Base-by-base conservation (phyloP, 2,797 vertebrate species). In the Pangasius macronema region DNA sequence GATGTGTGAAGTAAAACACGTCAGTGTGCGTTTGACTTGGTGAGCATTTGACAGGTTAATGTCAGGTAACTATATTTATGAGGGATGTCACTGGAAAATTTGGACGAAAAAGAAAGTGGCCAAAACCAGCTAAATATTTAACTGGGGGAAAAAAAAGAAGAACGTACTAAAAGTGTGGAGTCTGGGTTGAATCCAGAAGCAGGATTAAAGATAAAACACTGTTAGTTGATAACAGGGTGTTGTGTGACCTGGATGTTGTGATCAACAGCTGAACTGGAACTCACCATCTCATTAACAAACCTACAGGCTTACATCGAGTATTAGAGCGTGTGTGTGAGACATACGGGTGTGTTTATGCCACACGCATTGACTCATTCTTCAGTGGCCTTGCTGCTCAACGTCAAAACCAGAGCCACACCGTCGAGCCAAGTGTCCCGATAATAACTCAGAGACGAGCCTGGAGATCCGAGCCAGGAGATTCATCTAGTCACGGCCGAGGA, bases 341-440 rank as follows among this genome's bases (percentile, higher is more conserved):
- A 75, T 18, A 42, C 36, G 33, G 39, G 59, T 80, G 39, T 53
- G 84, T 39, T 85, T 63, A 61, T 16, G 13, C 85, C 79, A 63
- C 65, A 24, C 79, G 39, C 65, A 20, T 57, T 4, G 67, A 30
- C 77, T 51, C 14, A 3, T 24, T 63, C 33, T n/a, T 81, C 39
- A 57, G 39, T 53, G 80, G 55, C 57, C 55, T 63, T 46, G 57
- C 80, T 65, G 80, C n/a, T 51, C 3, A 82, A 61, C 42, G 30
- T 87, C 86, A 87, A 63, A 49, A 53, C 68, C 68, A 61, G 68
- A 75, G 67, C 36, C 79, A 63, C 77, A 65, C 75, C 0, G 49
- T 36, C 22, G 16, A 67, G 68, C 68, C 68, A 75, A 73, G n/a
- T 20, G 13, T 33, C 68, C 55, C 22, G 5, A 39, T 75, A 30